Evolutionary conservation across 37 sponge, comb jelly and placozoan genomes (phyloP).

Genomic region (Axinella damicornis): DNA sequence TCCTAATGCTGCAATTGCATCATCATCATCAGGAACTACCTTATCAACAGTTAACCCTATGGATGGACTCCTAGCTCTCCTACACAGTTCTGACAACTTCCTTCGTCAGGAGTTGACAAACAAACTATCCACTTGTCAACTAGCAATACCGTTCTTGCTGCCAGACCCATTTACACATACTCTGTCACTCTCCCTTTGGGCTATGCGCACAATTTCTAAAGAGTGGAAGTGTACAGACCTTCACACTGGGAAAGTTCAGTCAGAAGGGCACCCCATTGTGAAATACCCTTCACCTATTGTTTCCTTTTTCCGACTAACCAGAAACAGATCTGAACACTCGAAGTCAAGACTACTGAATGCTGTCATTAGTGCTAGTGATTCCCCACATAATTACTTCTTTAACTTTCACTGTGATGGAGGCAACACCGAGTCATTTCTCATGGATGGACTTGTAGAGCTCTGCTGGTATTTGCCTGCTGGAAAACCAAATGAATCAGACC

Average conservation of each 20-base stretch:
- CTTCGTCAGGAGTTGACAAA: slow-evolving; percentile 34
- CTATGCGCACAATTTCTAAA: slow-evolving; percentile 29
- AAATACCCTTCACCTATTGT: slow-evolving; percentile 33
- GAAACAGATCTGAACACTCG: slow-evolving; percentile 21
- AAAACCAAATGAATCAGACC: too few relatives aligned
- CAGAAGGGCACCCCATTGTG: slow-evolving; percentile 17
- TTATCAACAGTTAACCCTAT: slow-evolving; percentile 11
- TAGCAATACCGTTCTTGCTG: slow-evolving; percentile 31
- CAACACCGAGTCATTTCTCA: background rate
- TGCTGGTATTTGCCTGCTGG: slow-evolving; percentile 43
- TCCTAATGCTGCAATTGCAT: too few relatives aligned
- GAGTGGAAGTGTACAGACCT: slow-evolving; percentile 27
- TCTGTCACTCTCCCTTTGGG: slow-evolving; percentile 12
- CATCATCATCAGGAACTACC: background rate
- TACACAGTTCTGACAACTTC: slow-evolving; percentile 42
- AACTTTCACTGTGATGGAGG: slow-evolving; percentile 44
- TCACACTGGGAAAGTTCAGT: background rate
- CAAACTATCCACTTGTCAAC: slow-evolving; percentile 27
- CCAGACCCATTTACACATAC: slow-evolving; percentile 24
- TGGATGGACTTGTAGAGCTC: slow-evolving; percentile 33
- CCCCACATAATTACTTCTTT: slow-evolving; percentile 29
- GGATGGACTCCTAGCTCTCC: slow-evolving; percentile 34
- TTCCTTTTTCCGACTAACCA: slow-evolving; percentile 44
- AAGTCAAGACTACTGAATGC: slow-evolving; percentile 45
- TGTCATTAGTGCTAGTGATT: slow-evolving; percentile 12